Evolutionary conservation across 2,888 invertebrate genomes (phyloP).

Genomic region (Scaptomyza cyrtandrae): DNA sequence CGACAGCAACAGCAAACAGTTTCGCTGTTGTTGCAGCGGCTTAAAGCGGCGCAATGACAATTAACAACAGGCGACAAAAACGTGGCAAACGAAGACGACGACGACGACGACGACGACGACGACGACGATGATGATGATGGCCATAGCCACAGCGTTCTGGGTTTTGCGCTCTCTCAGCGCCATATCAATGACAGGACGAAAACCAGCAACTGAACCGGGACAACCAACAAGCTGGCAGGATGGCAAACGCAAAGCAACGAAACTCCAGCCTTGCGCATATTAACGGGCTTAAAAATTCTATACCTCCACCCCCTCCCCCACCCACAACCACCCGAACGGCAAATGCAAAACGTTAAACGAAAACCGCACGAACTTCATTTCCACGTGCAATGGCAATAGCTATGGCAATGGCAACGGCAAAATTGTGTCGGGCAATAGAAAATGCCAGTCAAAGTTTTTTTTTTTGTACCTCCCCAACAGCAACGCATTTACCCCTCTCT

Average conservation of each 20-base stretch:
- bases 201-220: constrained; percentile 10
- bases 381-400: constrained; percentile 64
- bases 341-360: constrained; percentile 46
- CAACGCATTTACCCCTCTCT: not conserved
- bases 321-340: constrained; percentile 2
- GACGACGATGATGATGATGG: not conserved
- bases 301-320: constrained; percentile 1
- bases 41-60: constrained; percentile 75
- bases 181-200: constrained; percentile 68
- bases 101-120: not conserved
- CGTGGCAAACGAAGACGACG: constrained; percentile 22
- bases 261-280: constrained; percentile 66
- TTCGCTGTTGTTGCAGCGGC: constrained; percentile 51
- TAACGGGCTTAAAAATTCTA: constrained; percentile 62
- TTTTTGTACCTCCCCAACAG: constrained; percentile 43
- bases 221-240: constrained; percentile 19
- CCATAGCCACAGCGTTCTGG: not conserved
- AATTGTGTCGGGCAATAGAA: constrained; percentile 18
- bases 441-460: constrained; percentile 70
- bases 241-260: not conserved
- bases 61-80: constrained; percentile 70
- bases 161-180: constrained; percentile 29
- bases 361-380: constrained; percentile 67
- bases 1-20: no score
- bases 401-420: not conserved